Base-by-base conservation (phyloP, 2,888 invertebrate species). In the Acleris emargana region DNA sequence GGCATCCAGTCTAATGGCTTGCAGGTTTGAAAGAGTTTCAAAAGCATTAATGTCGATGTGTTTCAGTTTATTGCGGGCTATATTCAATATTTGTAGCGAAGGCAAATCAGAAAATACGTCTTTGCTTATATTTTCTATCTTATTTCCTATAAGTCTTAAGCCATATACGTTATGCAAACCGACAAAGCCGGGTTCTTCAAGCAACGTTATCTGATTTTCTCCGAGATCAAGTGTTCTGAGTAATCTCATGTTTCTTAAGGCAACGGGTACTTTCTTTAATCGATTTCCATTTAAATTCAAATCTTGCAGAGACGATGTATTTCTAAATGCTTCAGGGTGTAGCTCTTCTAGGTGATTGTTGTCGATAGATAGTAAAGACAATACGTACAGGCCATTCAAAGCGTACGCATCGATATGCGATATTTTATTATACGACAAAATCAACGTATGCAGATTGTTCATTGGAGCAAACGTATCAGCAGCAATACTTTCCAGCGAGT, bases 271-370 rank as follows among this genome's bases (percentile, higher is more conserved):
- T 75, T 94, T 94, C 81, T 95, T 95, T 77, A 98, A 93, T 79
- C 95, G 94, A 90, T 98, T 98, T 68, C 96, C 97, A 88, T 97
- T 97, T 80, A 98, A 93, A 93, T 97, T 97, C 75, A 98, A 93
- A 89, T 98, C 98, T 89, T 97, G 96, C 79, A 98, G 93, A 69
- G 97, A 96, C 73, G 97, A 97, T 82, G 97, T 97, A 91, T 98
- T 98, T 78, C 96, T 94, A 82, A 98, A 97, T 67, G 97, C 97
- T 81, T 97, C 97, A 53, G 96, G 95, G 86, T 98, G 97, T 68
- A 98, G 95, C 75, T 95, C 95, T 83, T 96, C 95, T 69, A 98
- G 93, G 62, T 95, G 94, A 88, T 98, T 98, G 86, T 97, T 97
- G 87, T 98, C 97, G 81, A 98, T 91, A 54, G 97, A 97, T 67